Percentiles rank a stretch among this genome's conserved stretches.
phyloP scores from a whole-genome alignment of 2,888 invertebrate species.

The Ophioninae sp. region DNA sequence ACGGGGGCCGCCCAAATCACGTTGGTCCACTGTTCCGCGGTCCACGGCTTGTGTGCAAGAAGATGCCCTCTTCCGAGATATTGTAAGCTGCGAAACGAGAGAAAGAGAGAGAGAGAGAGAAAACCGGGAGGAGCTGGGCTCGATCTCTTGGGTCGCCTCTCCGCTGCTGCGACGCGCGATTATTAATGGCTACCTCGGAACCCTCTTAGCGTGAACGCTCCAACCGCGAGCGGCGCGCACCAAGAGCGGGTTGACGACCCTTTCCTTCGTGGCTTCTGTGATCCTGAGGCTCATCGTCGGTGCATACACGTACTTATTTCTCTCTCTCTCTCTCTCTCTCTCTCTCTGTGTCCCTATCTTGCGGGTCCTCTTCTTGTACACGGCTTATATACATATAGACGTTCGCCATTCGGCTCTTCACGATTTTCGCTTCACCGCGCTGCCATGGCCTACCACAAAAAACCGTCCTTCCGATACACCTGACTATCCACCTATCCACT shows the following conservation, averaged over 20 bases:
- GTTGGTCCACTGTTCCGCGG: constrained; percentile 55
- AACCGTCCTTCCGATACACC: constrained; percentile 42
- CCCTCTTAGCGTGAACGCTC: constrained; percentile 57
- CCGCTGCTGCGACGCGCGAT: constrained; percentile 53
- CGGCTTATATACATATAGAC: constrained; percentile 1
- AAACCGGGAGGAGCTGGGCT: constrained; percentile 36
- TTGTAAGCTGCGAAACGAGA: not conserved
- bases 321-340: constrained; percentile 66
- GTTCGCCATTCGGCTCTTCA: constrained; percentile 28
- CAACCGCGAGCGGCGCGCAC: constrained; percentile 60
- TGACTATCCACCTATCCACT: constrained; percentile 42
- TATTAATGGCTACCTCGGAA: constrained; percentile 64
- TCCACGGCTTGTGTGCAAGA: not conserved
- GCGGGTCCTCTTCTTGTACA: not conserved
- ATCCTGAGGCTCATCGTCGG: constrained; percentile 55
- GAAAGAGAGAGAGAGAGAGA: constrained; percentile 12
- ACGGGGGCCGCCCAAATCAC: constrained; percentile 50
- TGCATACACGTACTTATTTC: constrained; percentile 73
- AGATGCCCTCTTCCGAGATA: constrained; percentile 12
- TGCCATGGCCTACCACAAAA: constrained; percentile 64
- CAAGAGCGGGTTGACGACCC: constrained; percentile 75
- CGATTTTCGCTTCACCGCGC: constrained; percentile 47
- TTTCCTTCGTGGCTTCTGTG: constrained; percentile 65
- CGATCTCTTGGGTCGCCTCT: constrained; percentile 68
- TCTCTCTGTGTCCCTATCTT: constrained; percentile 62